Evolutionary conservation across 2,113 vertebrate genomes (phyloP).

Genomic region (Salvelinus fontinalis): DNA sequence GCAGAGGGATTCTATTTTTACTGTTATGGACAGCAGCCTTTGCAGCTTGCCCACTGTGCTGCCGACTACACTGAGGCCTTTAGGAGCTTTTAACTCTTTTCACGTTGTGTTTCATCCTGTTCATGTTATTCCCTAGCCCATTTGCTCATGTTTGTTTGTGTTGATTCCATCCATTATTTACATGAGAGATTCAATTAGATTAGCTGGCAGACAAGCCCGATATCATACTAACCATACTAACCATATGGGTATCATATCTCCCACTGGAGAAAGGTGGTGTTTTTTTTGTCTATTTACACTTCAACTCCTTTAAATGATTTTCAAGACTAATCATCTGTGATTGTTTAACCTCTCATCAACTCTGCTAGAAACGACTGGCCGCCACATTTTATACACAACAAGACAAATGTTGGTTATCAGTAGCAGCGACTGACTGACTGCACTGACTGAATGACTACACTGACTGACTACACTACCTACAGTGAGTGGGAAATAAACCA

Average conservation of each 20-base stretch:
- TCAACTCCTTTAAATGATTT: conserved; percentile 55
- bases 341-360: conserved; percentile 55
- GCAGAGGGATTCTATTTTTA: conserved; percentile 62
- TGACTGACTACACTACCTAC: too few relatives aligned
- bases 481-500: background rate
- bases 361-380: conserved; percentile 43
- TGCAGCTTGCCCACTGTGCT: conserved; percentile 45
- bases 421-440: conserved; percentile 34
- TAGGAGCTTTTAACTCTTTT: conserved; percentile 56
- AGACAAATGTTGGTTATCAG: conserved; percentile 48
- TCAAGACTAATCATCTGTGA: conserved; percentile 54
- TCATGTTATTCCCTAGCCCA: conserved; percentile 49
- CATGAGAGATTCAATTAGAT: conserved; percentile 52
- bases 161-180: conserved; percentile 60
- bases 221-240: conserved; percentile 38
- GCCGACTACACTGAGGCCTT: conserved; percentile 47
- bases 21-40: conserved; percentile 38
- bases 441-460: too few relatives aligned
- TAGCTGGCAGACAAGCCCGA: conserved; percentile 48
- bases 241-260: conserved; percentile 48
- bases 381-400: conserved; percentile 44
- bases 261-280: conserved; percentile 25
- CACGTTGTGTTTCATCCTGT: conserved; percentile 56
- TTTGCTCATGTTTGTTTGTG: conserved; percentile 61
- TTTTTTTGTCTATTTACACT: conserved; percentile 58